Evolutionary conservation across 2,888 invertebrate genomes (phyloP).

Genomic region (Caenorhabditis sp.): DNA sequence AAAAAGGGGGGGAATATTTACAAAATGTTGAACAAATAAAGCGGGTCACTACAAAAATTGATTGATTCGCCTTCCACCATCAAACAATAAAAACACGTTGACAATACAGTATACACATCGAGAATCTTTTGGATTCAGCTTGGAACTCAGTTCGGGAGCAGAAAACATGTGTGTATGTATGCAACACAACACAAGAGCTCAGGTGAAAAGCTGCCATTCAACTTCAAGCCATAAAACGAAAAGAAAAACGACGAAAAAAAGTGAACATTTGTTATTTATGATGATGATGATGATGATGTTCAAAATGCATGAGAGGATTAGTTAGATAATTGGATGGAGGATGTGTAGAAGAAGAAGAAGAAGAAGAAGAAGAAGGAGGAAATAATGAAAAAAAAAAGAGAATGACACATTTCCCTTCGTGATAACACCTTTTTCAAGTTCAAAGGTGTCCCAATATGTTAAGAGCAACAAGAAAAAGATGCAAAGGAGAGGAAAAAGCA

Average conservation of each 20-base stretch:
- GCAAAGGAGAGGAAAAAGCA: no score
- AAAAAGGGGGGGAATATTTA: not conserved
- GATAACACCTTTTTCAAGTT: not conserved
- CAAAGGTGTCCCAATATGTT: no score
- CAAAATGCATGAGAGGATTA: conserved; percentile 1
- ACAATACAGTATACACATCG: not conserved
- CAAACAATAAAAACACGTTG: not conserved
- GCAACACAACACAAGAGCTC: not conserved
- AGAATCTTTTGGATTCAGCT: no score
- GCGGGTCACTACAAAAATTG: conserved; percentile 1
- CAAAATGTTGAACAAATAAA: conserved; percentile 1
- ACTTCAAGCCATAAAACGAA: not conserved
- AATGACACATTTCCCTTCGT: not conserved
- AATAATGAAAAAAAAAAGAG: not conserved
- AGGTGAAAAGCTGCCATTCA: not conserved
- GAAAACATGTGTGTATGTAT: no score
- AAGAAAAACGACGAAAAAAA: not conserved
- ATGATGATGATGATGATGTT: conserved; percentile 1
- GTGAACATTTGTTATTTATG: conserved; percentile 1
- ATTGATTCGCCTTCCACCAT: not conserved
- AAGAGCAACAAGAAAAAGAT: no score
- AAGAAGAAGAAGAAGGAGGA: not conserved
- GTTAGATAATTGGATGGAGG: conserved; percentile 1
- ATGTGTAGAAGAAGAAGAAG: not conserved
- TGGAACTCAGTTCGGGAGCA: no score